Percentiles rank a stretch among this genome's conserved stretches.
Conservation (phyloP, 2,113 vertebrate genomes). For the Tricholaema leucomelas region DNA sequence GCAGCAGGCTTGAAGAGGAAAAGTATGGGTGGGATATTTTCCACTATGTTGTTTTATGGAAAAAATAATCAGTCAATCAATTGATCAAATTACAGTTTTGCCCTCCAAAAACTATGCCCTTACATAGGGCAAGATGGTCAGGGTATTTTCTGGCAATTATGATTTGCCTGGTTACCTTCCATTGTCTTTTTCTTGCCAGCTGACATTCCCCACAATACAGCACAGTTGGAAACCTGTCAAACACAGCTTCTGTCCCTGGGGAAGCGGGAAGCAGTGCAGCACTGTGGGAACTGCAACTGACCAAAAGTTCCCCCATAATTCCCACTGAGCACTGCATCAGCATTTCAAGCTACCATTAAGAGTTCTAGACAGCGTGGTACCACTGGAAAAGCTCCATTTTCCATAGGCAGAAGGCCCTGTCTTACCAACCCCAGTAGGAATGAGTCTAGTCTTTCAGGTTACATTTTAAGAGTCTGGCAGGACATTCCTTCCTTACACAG, state of each 20-base stretch:
- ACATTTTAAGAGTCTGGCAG: background rate
- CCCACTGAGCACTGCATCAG: background rate
- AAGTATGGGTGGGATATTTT: background rate
- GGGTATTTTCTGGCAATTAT: background rate
- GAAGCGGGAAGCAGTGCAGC: background rate
- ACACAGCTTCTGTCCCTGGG: background rate
- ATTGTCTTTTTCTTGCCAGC: background rate
- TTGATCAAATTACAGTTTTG: background rate
- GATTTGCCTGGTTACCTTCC: background rate
- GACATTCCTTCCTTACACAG: background rate
- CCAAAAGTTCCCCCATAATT: background rate
- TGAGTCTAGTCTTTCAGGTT: background rate
- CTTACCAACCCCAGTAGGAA: background rate
- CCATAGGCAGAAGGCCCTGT: background rate
- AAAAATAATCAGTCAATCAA: background rate
- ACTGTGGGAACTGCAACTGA: background rate
- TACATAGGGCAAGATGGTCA: background rate
- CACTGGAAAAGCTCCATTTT: background rate
- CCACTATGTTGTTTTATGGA: background rate
- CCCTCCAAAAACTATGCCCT: background rate
- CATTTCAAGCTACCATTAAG: background rate
- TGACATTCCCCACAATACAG: background rate
- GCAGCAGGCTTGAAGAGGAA: background rate
- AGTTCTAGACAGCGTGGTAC: rapidly evolving
- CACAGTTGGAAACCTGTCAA: background rate